Evolutionary conservation across 2,113 vertebrate genomes (phyloP).

Genomic region (Onychostruthus taczanowskii): DNA sequence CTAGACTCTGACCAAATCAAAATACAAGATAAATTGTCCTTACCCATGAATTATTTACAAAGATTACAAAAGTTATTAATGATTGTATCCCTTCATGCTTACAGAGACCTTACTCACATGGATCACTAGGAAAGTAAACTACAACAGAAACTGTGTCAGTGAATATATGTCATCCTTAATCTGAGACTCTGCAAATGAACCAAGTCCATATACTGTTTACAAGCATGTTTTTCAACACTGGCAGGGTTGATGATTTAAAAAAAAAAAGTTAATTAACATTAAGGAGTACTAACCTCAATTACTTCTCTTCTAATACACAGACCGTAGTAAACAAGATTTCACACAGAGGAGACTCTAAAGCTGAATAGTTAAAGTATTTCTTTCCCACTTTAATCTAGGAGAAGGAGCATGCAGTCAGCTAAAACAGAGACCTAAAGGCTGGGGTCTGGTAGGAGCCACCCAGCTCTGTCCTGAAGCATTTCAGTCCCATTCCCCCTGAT

Average conservation of each 20-base stretch:
- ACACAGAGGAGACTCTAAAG: not conserved
- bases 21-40: not conserved
- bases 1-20: not conserved
- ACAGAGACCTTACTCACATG: not conserved
- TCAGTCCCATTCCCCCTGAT: not conserved
- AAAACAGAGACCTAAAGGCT: not conserved
- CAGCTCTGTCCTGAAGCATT: not conserved
- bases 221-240: not conserved
- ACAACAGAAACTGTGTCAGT: not conserved
- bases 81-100: not conserved
- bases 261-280: not conserved
- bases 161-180: not conserved
- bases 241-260: not conserved
- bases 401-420: not conserved
- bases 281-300: not conserved
- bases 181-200: not conserved
- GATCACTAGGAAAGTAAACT: conserved; percentile 27
- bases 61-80: not conserved
- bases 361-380: not conserved
- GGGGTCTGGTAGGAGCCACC: not conserved
- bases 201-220: not conserved
- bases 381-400: not conserved
- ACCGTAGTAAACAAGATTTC: not conserved
- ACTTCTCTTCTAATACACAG: not conserved
- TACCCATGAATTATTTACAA: not conserved